Base-by-base conservation (phyloP, 2,888 invertebrate species). In the Morpho helenor region DNA sequence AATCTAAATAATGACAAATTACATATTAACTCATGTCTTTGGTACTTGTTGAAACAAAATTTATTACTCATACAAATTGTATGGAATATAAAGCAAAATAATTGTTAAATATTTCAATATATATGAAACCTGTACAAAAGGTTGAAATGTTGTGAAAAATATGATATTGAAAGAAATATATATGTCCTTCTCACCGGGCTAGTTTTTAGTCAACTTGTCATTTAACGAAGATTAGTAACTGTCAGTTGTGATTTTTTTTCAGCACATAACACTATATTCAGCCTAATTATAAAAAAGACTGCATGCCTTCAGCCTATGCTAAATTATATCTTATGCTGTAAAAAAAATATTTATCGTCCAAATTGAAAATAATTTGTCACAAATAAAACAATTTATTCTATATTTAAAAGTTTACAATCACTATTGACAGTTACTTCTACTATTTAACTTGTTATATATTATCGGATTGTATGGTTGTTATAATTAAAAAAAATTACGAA, bases 161-260 rank as follows among this genome's bases (percentile, higher is more conserved):
- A 44, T 43, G n/a, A 46, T 49, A 8, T 23, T 44, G 42, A 54
- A 50, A 40, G 43, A 22, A 56, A 43, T 7, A 53, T 16, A 52
- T 41, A 56, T 56, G 60, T 64, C 64, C 64, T 64, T 62, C 43
- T 60, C 55, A 60, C 62, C 62, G 39, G 57, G 57, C 52, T 60
- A 55, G 56, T 56, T 48, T 49, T 58, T 57, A 61, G 51, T 52
- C 43, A 43, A 50, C 44, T 50, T 58, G 56, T 59, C 59, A 55
- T 59, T 48, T 52, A 56, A 56, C n/a, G 48, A 52, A 56, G 31
- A 49, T 51, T 41, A 22, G 56, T 60, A 56, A 44, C 46, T 60
- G 56, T 56, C 56, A 49, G 56, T 60, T 44, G 31, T 40, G 56
- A 52, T 49, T 22, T 49, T 31, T 5, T 31, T 16, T 16, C 1